Evolutionary conservation across 2,888 invertebrate genomes (phyloP), one percentile per base, ranked within the genome.

Genomic region (Melanostoma mellinum): DNA sequence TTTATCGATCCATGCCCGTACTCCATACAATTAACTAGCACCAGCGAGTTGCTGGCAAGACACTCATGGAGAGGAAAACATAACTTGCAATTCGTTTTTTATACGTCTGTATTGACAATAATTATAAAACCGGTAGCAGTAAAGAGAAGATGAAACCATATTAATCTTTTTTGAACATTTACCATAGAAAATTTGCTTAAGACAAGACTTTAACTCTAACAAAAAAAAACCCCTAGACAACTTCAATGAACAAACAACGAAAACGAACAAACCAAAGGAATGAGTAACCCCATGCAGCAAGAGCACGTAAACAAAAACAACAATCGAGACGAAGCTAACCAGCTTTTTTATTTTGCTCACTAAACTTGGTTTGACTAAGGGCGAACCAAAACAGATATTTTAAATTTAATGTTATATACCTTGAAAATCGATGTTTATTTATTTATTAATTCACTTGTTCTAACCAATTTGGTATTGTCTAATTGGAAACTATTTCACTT

Each of bases 1-100:
- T 84, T 84, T 84, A 84, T 84, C 84, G 84, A 84, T 84, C 77
- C 77, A 82, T 77, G 55, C 65, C 35, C 63, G 58, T 71, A 52
- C 71, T 58, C 52, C 69, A 60, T 38, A 48, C 42, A 71, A 46
- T 20, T 46, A 53, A 38, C 50, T 48, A 6, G 33, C 33, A 6
- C 33, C 4, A 10, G 30, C 4, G 35, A 44, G 40, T 36, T 32
- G 2, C 48, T 50, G 60, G 46, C 8, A 55, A 55, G 36, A 69
- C 33, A 77, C 30, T 55, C 44, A 4, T 5, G 2, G 8, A 20
- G 40, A 32, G 20, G 44, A 44, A 77, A 72, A 77, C 77, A 72
- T 81, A 81, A 81, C 81, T 81, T 81, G 72, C 67, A 81, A 81
- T 78, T 61, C 40, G 56, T 75, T 20, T 20, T 20, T 20, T 20